Percentiles rank a stretch among this genome's conserved stretches.
Conservation (phyloP, 30 jellyfish, hydroid and myxozoan genomes). For the Pelagia noctiluca region DNA sequence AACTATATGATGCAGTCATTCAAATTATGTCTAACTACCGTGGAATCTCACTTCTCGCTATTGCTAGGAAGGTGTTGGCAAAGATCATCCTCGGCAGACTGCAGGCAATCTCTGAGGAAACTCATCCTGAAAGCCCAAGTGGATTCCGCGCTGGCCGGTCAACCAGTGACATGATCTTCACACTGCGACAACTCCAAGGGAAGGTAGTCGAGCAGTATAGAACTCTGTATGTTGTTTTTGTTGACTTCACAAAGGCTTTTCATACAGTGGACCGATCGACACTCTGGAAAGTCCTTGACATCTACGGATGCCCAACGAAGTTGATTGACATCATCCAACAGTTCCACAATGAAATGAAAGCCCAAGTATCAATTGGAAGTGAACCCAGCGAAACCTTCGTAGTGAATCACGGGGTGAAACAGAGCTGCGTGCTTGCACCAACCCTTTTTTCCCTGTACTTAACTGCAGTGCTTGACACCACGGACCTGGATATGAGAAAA, state of each 20-base stretch:
- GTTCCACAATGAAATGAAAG: no score
- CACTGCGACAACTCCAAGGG: background rate
- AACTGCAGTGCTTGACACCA: background rate
- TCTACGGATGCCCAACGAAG: no score
- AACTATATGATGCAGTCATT: no score
- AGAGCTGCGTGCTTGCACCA: constrained; percentile 17
- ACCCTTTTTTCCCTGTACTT: constrained; percentile 8
- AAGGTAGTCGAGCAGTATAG: constrained; percentile 6
- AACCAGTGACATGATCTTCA: background rate
- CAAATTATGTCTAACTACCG: no score
- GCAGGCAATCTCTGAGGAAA: background rate
- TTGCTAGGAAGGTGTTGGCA: background rate
- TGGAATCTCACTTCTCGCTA: no score
- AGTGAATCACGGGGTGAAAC: background rate
- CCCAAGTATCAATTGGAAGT: no score
- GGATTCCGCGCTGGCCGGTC: background rate
- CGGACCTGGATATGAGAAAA: background rate
- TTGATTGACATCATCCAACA: no score
- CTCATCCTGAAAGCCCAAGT: background rate
- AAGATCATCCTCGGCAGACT: background rate
- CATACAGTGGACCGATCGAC: no score
- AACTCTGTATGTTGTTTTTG: background rate
- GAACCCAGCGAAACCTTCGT: constrained; percentile 1
- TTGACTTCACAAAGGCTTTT: no score
- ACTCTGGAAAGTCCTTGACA: no score